Conservation (phyloP, 2,888 invertebrate genomes). For the Athalia circularis region DNA sequence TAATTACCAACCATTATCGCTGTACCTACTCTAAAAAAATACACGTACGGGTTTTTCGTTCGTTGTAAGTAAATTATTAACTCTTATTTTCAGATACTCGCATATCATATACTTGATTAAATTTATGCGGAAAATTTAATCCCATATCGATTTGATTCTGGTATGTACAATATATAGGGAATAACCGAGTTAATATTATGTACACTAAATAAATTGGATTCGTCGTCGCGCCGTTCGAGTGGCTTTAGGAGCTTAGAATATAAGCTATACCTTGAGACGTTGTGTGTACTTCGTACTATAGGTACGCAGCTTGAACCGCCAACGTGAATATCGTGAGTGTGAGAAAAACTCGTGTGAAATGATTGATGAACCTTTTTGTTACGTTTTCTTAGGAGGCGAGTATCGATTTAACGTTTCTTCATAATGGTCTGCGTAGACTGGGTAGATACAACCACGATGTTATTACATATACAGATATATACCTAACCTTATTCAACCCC, state of each 20-base stretch:
- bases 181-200: background rate
- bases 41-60: too few relatives aligned
- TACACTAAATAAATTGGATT: slow-evolving; percentile 37
- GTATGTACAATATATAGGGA: background rate
- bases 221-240: background rate
- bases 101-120: too few relatives aligned
- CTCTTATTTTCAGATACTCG: too few relatives aligned
- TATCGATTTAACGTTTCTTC: slow-evolving; percentile 40
- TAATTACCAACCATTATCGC: too few relatives aligned
- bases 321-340: slow-evolving; percentile 49
- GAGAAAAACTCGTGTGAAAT: slow-evolving; percentile 40
- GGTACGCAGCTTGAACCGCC: slow-evolving; percentile 46
- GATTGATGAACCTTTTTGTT: slow-evolving; percentile 45
- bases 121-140: too few relatives aligned
- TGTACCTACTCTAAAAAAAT: too few relatives aligned
- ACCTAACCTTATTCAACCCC: too few relatives aligned
- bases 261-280: background rate
- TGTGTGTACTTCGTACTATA: background rate
- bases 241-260: slow-evolving; percentile 12
- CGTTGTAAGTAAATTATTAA: too few relatives aligned
- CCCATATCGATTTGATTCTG: too few relatives aligned
- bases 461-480: too few relatives aligned
- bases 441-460: too few relatives aligned
- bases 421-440: background rate
- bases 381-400: slow-evolving; percentile 25